Evolutionary conservation across 2,113 vertebrate genomes (phyloP), one percentile per base, ranked within the genome.

Genomic region (Caracal caracal): DNA sequence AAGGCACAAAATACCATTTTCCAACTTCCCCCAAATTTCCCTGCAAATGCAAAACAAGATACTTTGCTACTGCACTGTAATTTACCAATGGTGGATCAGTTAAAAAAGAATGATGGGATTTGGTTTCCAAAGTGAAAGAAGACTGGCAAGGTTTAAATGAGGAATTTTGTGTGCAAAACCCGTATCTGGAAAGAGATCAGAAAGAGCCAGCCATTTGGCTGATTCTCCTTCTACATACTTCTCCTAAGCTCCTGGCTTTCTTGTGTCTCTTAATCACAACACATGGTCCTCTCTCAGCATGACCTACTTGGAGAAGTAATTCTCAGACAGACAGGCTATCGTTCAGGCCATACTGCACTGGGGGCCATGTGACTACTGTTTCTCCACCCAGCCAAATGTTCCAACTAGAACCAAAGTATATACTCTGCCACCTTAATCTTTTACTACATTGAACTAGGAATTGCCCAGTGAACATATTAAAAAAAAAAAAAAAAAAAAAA

Each of bases 151-250:
- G 56, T 71, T 88, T 83, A 76, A 93, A 78, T 40, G 56, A 95
- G 26, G 61, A 96, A 93, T 70, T 96, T 47, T 51, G 22, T 88
- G 35, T 43, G 79, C 56, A 91, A 94, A 96, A 37, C 35, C 71
- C 30, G 56, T 87, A 76, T 97, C 66, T 92, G 79, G 65, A 82
- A 89, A 94, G 73, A 84, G 49, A 91, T 73, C 33, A 96, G 80
- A 95, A 73, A 90, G 49, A 81, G 40, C 43, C 68, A 37, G 59
- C n/a, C 56, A 86, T 26, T 40, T 90, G 87, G 65, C 40, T 56
- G 75, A 76, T 85, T 94, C 51, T 95, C 65, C 49, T 86, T 73
- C 84, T 79, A 43, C 28, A 56, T 80, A 59, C 13, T 79, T 87
- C 59, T 88, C 59, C 37, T 37, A 75, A 73, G 79, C 15, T 93